Percentiles rank a stretch among this genome's conserved stretches.
phyloP scores from a whole-genome alignment of 2,797 vertebrate genomes.

The Hippopotamyrus pictus region DNA sequence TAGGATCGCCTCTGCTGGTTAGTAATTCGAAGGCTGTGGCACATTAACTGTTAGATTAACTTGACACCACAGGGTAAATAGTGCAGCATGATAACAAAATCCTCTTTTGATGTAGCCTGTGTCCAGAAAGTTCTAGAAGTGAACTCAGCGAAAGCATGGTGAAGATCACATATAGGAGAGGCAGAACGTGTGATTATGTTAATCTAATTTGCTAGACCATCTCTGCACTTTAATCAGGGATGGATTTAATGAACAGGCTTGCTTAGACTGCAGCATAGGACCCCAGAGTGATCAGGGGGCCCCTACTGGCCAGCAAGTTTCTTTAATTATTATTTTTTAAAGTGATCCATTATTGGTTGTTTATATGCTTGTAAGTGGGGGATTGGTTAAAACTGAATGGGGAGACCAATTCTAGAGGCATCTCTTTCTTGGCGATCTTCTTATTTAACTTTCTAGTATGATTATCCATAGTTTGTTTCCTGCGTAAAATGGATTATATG shows the following conservation, averaged over 20 bases:
- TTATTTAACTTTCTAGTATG: background rate
- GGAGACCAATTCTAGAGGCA: background rate
- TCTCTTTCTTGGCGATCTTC: background rate
- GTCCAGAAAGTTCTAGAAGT: background rate
- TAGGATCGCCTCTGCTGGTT: too few relatives aligned
- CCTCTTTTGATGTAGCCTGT: background rate
- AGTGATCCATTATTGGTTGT: background rate
- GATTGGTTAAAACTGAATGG: background rate
- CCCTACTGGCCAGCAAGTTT: background rate
- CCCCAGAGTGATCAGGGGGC: background rate
- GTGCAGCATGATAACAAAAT: background rate
- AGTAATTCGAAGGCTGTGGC: background rate
- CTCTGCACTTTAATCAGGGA: background rate
- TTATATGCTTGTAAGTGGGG: background rate
- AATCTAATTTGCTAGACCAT: background rate
- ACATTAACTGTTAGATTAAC: background rate
- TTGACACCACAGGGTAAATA: background rate
- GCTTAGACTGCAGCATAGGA: background rate
- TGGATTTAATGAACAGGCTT: background rate
- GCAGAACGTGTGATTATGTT: background rate
- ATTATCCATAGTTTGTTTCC: background rate
- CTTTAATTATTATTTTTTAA: background rate
- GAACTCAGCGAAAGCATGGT: background rate
- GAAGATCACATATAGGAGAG: background rate
- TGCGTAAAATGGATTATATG: background rate